phyloP scores from a whole-genome alignment of 2,113 vertebrate species.

The Okapia johnstoni region DNA sequence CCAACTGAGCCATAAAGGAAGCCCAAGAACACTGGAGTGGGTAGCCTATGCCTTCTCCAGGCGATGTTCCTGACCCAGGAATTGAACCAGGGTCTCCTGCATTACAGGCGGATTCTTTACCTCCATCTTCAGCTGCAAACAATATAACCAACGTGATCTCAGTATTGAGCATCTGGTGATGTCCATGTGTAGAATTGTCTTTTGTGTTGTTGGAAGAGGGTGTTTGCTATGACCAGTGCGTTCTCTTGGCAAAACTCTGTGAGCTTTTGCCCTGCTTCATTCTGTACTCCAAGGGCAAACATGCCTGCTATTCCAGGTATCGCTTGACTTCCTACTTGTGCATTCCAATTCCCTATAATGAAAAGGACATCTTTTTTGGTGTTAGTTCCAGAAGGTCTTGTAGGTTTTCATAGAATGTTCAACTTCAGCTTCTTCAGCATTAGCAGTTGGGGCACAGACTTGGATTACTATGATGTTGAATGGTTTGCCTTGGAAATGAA shows the following conservation, averaged over 20 bases:
- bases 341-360: background rate
- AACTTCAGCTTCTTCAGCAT: background rate
- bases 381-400: background rate
- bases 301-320: background rate
- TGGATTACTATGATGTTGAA: background rate
- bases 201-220: background rate
- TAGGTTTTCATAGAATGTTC: background rate
- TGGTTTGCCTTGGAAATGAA: background rate
- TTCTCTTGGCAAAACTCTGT: background rate
- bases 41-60: background rate
- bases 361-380: background rate
- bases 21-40: background rate
- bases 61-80: background rate
- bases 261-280: background rate
- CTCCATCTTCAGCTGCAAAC: background rate
- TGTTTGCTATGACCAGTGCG: background rate
- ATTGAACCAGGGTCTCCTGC: background rate
- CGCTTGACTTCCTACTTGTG: background rate
- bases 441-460: background rate
- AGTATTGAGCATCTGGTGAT: background rate
- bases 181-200: background rate
- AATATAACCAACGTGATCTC: background rate
- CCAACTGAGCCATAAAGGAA: background rate
- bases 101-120: background rate
- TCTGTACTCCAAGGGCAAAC: background rate